phyloP scores from a whole-genome alignment of 2,888 invertebrate species.

The Carcina quercana region DNA sequence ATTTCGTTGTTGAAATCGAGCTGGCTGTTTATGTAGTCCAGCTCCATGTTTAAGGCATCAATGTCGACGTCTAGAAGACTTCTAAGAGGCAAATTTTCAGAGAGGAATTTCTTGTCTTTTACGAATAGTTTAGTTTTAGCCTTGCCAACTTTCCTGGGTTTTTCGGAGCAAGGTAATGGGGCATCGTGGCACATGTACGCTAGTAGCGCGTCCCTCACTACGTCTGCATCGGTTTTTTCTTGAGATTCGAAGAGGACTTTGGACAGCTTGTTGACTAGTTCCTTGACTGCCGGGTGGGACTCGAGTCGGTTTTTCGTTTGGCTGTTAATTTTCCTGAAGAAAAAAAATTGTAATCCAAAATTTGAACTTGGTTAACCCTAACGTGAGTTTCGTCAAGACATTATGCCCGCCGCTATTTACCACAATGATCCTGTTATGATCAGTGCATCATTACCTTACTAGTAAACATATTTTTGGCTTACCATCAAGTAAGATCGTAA shows the following conservation, averaged over 20 bases:
- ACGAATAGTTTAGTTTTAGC: conserved; percentile 23
- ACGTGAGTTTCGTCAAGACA: too few species aligned
- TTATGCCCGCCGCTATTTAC: too few species aligned
- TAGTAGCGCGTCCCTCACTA: conserved; percentile 85
- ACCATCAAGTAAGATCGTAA: too few species aligned
- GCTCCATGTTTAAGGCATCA: conserved; percentile 56
- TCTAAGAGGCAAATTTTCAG: conserved; percentile 28
- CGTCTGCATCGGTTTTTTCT: conserved; percentile 79
- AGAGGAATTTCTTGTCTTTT: conserved; percentile 28
- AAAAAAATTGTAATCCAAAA: conserved; percentile 1
- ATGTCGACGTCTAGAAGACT: conserved; percentile 52
- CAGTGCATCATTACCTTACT: too few species aligned
- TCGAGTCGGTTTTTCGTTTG: conserved; percentile 79
- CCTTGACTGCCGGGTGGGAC: conserved; percentile 83
- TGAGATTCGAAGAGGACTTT: conserved; percentile 79
- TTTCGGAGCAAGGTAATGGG: conserved; percentile 81
- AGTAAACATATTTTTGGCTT: too few species aligned
- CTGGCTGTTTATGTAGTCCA: conserved; percentile 62
- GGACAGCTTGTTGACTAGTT: conserved; percentile 79
- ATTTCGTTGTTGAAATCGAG: conserved; percentile 61
- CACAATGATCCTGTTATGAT: too few species aligned
- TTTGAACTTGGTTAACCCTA: too few species aligned
- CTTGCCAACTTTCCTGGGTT: conserved; percentile 17
- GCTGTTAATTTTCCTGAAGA: conserved; percentile 65
- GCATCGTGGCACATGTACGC: conserved; percentile 91